A percentile compares a stretch with the other conserved stretches of the same genome.
phyloP scores from a whole-genome alignment of 2,113 vertebrate species.

The Neomonachus schauinslandi region DNA sequence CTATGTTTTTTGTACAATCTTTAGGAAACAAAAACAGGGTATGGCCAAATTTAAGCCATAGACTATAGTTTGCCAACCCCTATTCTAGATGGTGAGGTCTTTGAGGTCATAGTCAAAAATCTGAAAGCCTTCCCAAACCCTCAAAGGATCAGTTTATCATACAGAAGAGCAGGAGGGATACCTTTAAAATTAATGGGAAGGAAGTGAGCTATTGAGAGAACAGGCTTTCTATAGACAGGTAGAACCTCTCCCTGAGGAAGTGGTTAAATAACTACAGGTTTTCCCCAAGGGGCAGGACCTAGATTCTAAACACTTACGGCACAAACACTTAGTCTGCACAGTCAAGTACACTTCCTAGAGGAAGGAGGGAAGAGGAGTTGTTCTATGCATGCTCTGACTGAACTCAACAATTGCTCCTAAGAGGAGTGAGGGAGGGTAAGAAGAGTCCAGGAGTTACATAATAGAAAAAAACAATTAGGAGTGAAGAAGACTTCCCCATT shows the following conservation, averaged over 20 bases:
- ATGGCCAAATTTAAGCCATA: background rate
- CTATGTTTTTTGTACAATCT: background rate
- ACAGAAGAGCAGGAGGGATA: background rate
- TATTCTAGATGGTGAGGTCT: background rate
- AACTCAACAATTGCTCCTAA: background rate
- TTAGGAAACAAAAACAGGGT: slow-evolving; percentile 21
- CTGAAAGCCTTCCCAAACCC: background rate
- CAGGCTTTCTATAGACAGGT: background rate
- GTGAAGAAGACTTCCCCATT: background rate
- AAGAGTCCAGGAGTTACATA: background rate
- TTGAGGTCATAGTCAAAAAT: background rate
- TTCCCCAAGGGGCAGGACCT: background rate
- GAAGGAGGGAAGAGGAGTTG: background rate
- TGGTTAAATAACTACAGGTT: background rate
- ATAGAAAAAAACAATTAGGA: background rate
- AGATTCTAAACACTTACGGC: background rate
- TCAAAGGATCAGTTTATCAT: background rate
- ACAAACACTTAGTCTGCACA: background rate
- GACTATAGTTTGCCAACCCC: background rate
- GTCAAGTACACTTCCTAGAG: background rate
- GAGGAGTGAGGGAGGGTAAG: background rate
- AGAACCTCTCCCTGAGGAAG: background rate
- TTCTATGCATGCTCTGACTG: background rate
- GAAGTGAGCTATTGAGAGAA: background rate
- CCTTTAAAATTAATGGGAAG: background rate